Conservation (phyloP, 2,113 vertebrate genomes). For the Cheirogaleus medius region DNA sequence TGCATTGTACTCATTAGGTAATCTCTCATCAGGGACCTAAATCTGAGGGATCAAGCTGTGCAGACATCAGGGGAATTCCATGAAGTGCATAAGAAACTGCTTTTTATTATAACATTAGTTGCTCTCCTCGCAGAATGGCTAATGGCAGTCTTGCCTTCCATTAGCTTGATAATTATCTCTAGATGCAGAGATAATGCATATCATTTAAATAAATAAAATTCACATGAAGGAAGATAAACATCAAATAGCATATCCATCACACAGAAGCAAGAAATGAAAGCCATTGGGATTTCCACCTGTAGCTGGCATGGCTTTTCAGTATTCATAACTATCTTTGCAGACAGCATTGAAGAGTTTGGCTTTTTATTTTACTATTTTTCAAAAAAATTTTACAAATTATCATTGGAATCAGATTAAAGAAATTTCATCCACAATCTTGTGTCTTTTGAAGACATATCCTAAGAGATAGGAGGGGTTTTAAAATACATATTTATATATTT, state of each 20-base stretch:
- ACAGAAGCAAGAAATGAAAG: not conserved
- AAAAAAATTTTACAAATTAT: constrained; percentile 1
- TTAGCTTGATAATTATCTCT: not conserved
- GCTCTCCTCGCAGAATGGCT: not conserved
- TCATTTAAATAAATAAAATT: constrained; percentile 18
- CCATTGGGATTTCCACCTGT: not conserved
- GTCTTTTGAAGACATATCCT: not conserved
- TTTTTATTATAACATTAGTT: not conserved
- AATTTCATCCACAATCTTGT: not conserved
- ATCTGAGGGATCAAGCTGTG: not conserved
- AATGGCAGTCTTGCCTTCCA: not conserved
- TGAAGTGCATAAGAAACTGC: not conserved
- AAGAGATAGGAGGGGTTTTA: not conserved
- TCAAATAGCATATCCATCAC: not conserved
- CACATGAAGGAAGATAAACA: not conserved
- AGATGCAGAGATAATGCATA: not conserved
- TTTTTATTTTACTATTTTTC: not conserved
- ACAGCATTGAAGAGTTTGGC: not conserved
- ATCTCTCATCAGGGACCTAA: not conserved
- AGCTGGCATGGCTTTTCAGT: not conserved
- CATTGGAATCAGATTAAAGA: not conserved
- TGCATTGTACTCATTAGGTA: no score
- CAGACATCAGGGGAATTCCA: not conserved
- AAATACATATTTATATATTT: not conserved
- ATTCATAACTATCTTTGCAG: not conserved